Conservation (phyloP, 2,113 vertebrate species). For the Pteruthius melanotis region DNA sequence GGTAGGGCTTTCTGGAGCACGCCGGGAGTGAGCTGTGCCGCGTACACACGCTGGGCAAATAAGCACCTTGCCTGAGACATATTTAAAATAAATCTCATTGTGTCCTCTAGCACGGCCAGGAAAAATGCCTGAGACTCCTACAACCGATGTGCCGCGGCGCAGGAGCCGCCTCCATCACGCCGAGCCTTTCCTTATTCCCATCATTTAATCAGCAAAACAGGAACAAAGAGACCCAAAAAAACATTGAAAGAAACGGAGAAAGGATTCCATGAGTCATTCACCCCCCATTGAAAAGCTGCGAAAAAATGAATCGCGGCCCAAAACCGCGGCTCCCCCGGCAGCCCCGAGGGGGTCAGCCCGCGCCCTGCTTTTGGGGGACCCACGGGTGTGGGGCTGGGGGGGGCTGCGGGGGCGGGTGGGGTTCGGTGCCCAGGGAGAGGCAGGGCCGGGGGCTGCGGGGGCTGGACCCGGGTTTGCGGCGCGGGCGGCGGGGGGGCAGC, state of each 20-base stretch:
- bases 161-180: conserved; percentile 32
- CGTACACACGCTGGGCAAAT: conserved; percentile 15
- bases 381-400: not conserved
- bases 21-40: not conserved
- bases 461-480: not conserved
- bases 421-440: not conserved
- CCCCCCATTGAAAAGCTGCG: not conserved
- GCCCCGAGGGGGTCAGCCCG: not conserved
- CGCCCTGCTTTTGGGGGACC: not conserved
- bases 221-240: conserved; percentile 57
- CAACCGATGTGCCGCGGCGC: not conserved
- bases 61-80: conserved; percentile 23
- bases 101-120: not conserved
- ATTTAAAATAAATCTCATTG: conserved; percentile 26
- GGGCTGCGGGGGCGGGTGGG: not conserved
- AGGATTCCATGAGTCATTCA: conserved; percentile 58
- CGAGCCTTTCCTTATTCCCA: conserved; percentile 4
- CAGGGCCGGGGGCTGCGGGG: not conserved
- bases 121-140: not conserved
- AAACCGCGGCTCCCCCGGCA: not conserved
- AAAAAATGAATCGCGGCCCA: not conserved
- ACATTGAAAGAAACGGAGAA: not conserved
- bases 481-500: not conserved
- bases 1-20: not conserved
- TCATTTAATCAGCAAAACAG: conserved; percentile 38